Percentiles rank a stretch among this genome's conserved stretches.
These are phyloP conservation scores for Chromoteleia sp. DNA, from an alignment of 2,888 invertebrate species.

Conservation along the genomic window DNA sequence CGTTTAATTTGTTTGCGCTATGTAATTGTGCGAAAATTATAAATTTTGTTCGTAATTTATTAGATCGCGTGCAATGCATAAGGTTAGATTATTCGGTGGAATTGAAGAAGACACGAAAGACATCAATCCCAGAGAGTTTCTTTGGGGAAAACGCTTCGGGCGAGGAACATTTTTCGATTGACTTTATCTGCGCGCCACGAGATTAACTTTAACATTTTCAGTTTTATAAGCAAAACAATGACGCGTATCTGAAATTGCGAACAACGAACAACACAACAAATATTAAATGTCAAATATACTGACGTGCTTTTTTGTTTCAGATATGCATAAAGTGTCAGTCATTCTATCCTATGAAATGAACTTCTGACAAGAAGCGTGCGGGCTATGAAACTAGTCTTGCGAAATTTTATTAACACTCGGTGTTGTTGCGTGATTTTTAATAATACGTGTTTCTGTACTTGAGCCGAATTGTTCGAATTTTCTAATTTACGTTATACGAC, in stretches of 20 bases:
- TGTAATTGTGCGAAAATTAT: background rate
- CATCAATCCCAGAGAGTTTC: conserved; percentile 14
- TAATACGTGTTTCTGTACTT: conserved; percentile 2
- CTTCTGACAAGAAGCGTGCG: conserved; percentile 31
- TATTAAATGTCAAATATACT: conserved; percentile 59
- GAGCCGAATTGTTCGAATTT: no score
- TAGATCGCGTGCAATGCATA: conserved; percentile 1
- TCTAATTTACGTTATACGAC: no score
- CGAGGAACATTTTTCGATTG: conserved; percentile 48
- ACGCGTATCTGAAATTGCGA: conserved; percentile 41
- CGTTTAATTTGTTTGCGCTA: no score
- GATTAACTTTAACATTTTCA: conserved; percentile 55
- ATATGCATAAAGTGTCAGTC: conserved; percentile 45
- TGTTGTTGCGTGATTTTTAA: conserved; percentile 4
- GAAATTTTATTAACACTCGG: conserved; percentile 19
- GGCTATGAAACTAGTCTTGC: background rate
- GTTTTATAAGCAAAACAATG: conserved; percentile 54
- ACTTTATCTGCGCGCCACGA: conserved; percentile 49
- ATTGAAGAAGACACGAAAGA: conserved; percentile 24
- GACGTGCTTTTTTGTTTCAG: conserved; percentile 42
- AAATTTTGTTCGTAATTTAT: conserved; percentile 4
- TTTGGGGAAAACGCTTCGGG: conserved; percentile 15
- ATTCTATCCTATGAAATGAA: conserved; percentile 8
- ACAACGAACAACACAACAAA: conserved; percentile 37
- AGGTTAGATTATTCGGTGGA: background rate